Base-by-base conservation (phyloP, 2,888 invertebrate species). In the Cerceris rybyensis region DNA sequence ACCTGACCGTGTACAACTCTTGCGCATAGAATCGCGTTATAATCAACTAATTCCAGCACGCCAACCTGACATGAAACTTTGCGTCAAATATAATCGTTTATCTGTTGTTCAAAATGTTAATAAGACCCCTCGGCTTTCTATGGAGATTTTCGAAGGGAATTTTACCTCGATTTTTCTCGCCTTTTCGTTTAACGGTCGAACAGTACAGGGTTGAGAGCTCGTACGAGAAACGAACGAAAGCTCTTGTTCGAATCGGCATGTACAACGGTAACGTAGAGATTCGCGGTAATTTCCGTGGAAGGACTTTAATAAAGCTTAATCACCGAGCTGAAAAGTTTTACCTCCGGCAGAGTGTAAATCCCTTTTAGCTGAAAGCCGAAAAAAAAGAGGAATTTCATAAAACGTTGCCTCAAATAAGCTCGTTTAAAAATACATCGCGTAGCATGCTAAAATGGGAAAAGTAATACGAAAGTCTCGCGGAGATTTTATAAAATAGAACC, bases 231-330 rank as follows among this genome's bases (percentile, higher is more conserved):
- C 28, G 28, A 28, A 28, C 28, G 28, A 28, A 28, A 28, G 28
- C 28, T 28, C 28, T 28, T 4, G 28, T 28, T 28, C 28, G 28
- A 28, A 28, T 28, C 28, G 28, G 28, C 28, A 28, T 28, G 28
- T 28, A 28, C 28, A 28, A 28, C 28, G 28, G 75, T 74, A 59
- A 77, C 64, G 8, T 64, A 70, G 52, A 76, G 70, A 76, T 76
- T 50, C 70, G 14, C 58, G 54, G 43, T 46, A 16, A 64, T 64
- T 75, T 75, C 59, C 55, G 43, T n/a, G 16, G 55, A 55, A 52
- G 64, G 75, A 76, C 77, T 76, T 76, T 77, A 76, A 77, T 77
- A 77, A 77, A 77, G 70, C 46, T 8, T 8, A 28, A 28, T 28
- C 28, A 28, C 28, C 28, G 8, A 46, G 11, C 8, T 46, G 11